Evolutionary conservation across 2,888 invertebrate genomes (phyloP).

Genomic region (Brenthis daphne): DNA sequence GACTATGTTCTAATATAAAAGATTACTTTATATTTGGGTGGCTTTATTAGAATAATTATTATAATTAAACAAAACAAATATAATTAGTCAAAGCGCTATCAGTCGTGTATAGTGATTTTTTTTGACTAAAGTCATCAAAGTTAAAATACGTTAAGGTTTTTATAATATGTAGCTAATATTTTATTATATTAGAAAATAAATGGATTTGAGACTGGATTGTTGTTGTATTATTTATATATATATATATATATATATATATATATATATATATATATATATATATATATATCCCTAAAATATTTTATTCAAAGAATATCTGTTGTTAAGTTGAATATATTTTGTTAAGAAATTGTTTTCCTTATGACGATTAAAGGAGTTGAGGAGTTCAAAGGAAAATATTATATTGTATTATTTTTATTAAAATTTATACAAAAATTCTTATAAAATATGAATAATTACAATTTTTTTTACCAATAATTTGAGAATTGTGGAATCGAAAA

Average conservation of each 20-base stretch:
- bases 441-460: constrained; percentile 48
- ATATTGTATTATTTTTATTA: constrained; percentile 42
- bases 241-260: neutral
- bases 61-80: too few relatives aligned
- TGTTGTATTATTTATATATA: neutral
- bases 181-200: constrained; percentile 24
- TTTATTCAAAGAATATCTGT: too few relatives aligned
- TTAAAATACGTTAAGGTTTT: neutral
- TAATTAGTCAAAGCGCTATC: too few relatives aligned
- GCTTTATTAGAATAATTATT: too few relatives aligned
- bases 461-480: constrained; percentile 36
- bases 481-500: constrained; percentile 35
- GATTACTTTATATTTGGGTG: too few relatives aligned
- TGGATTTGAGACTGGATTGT: constrained; percentile 14
- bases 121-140: too few relatives aligned
- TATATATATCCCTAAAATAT: neutral
- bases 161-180: constrained; percentile 5
- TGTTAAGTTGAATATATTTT: too few relatives aligned
- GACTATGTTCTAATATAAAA: neutral
- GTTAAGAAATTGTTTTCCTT: too few relatives aligned
- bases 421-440: constrained; percentile 53
- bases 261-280: neutral
- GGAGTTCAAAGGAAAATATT: constrained; percentile 7
- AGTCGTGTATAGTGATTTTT: too few relatives aligned
- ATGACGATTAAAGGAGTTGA: too few relatives aligned